phyloP scores from a whole-genome alignment of 2,797 vertebrate species.

The Enteromius argenteus region DNA sequence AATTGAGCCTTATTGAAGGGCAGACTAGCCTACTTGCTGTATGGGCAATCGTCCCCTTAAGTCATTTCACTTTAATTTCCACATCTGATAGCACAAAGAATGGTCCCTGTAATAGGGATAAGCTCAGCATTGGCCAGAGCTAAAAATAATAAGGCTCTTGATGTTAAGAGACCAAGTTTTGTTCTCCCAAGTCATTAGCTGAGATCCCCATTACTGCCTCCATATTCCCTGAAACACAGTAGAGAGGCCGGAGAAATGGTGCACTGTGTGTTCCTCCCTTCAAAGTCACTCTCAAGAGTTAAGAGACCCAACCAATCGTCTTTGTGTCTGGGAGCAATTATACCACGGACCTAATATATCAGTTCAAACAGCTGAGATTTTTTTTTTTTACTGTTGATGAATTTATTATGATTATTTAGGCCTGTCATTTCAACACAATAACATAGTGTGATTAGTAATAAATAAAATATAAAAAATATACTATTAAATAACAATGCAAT shows the following conservation, averaged over 20 bases:
- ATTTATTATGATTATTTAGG: not conserved
- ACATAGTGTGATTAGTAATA: not conserved
- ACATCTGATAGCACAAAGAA: slow-evolving; percentile 85
- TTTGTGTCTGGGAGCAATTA: slow-evolving; percentile 55
- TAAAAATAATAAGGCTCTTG: slow-evolving; percentile 87
- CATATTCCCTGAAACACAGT: slow-evolving; percentile 76
- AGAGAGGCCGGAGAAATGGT: slow-evolving; percentile 69
- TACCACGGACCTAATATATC: slow-evolving; percentile 34
- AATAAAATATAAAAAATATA: not conserved
- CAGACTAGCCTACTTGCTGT: slow-evolving; percentile 84
- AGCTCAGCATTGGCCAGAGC: slow-evolving; percentile 81
- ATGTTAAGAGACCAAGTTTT: slow-evolving; percentile 87
- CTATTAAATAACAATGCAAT: not conserved
- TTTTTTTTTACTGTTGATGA: not conserved
- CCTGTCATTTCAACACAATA: not conserved
- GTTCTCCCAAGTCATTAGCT: slow-evolving; percentile 88
- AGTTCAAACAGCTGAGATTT: not conserved
- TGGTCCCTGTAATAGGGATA: slow-evolving; percentile 82
- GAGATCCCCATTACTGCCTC: slow-evolving; percentile 83
- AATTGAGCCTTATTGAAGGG: slow-evolving; percentile 83
- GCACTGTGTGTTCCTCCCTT: slow-evolving; percentile 74
- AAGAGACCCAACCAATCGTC: slow-evolving; percentile 54
- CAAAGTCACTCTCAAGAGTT: slow-evolving; percentile 85
- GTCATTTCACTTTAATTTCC: slow-evolving; percentile 88
- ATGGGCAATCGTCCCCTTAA: slow-evolving; percentile 83